These are phyloP conservation scores for Lycophotia porphyrea DNA, from an alignment of 2,888 invertebrate genomes.

Conservation along the genomic window DNA sequence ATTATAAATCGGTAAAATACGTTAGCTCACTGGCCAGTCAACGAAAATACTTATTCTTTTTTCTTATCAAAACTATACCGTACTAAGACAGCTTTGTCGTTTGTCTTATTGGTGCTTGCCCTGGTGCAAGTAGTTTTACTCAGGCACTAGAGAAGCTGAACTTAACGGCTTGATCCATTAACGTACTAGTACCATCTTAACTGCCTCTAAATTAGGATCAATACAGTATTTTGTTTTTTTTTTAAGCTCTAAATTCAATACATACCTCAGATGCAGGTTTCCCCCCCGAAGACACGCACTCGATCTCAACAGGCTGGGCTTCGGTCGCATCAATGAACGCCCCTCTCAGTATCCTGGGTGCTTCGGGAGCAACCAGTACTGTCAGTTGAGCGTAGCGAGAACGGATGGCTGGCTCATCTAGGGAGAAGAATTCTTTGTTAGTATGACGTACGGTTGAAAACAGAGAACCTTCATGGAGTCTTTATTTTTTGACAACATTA, in stretches of 20 bases:
- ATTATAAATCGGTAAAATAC: not conserved
- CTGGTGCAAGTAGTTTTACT: not conserved
- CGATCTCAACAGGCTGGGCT: slow-evolving; percentile 96
- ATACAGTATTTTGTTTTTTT: not conserved
- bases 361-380: slow-evolving; percentile 96
- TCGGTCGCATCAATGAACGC: slow-evolving; percentile 96
- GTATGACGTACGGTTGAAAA: not conserved
- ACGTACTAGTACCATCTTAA: not conserved
- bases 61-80: not conserved
- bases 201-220: not conserved
- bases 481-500: not conserved
- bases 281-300: slow-evolving; percentile 97
- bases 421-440: not conserved
- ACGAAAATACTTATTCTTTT: too few relatives aligned
- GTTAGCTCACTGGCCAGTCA: too few relatives aligned
- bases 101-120: not conserved
- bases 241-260: not conserved
- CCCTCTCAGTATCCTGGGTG: slow-evolving; percentile 96
- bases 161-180: not conserved
- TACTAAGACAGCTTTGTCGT: not conserved
- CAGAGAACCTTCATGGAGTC: not conserved
- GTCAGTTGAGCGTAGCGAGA: slow-evolving; percentile 96
- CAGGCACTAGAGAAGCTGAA: not conserved
- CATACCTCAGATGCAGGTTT: slow-evolving; percentile 97
- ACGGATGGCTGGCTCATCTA: slow-evolving; percentile 93